These are phyloP conservation scores for Dasyornis broadbenti DNA, from an alignment of 2,113 vertebrate species.

Conservation along the genomic window DNA sequence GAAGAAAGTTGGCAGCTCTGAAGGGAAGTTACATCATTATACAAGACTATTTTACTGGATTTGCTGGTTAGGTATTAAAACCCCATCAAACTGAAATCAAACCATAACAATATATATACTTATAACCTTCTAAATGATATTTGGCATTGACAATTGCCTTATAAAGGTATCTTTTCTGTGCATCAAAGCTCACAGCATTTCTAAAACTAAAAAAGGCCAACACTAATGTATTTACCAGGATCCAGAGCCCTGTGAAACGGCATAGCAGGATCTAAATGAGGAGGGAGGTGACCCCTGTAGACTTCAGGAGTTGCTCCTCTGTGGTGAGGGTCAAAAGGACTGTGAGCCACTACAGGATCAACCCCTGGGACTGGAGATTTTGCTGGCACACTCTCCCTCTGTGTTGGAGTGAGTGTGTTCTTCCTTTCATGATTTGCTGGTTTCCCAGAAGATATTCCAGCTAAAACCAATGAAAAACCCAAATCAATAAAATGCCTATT, in stretches of 20 bases:
- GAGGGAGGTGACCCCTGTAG: constrained; percentile 85
- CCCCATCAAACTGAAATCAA: neutral
- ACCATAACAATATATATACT: neutral
- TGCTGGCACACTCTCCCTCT: constrained; percentile 87
- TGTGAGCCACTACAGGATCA: constrained; percentile 86
- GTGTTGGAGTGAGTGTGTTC: constrained; percentile 88
- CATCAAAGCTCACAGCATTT: neutral
- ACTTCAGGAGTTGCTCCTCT: constrained; percentile 83
- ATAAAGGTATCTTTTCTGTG: neutral
- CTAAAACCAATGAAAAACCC: constrained; percentile 55
- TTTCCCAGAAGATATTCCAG: constrained; percentile 83
- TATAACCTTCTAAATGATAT: neutral
- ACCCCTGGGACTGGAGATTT: constrained; percentile 91
- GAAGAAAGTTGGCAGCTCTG: neutral
- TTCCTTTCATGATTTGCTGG: constrained; percentile 89
- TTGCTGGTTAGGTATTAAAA: neutral
- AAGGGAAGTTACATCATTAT: neutral
- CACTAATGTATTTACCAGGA: constrained; percentile 75
- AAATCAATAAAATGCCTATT: neutral
- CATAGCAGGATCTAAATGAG: constrained; percentile 87
- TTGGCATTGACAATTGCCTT: neutral
- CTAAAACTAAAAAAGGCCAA: neutral
- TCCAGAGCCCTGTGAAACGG: constrained; percentile 90
- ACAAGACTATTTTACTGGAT: neutral
- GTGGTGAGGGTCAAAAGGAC: constrained; percentile 92